Evolutionary conservation across 1,140 invertebrate genomes (phyloP), one percentile per base, ranked within the genome.

Genomic region (Orius insidiosus): DNA sequence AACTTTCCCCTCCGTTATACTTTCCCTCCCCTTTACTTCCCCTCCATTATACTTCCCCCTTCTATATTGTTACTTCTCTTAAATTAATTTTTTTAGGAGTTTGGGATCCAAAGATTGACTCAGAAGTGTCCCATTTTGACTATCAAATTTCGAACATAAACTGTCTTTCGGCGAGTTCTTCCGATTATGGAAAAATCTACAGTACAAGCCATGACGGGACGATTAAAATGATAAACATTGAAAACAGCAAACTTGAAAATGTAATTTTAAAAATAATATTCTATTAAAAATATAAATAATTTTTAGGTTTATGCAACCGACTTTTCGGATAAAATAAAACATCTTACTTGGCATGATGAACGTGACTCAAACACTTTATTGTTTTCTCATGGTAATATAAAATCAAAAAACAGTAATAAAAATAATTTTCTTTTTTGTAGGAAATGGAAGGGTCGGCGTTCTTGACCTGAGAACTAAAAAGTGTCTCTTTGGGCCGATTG

Each of bases 171-270:
- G 54, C 54, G 16, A 46, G 49, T 35, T 8, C 36, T 5, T 51
- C 45, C 19, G 47, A 54, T 48, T 18, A 34, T 14, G 16, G 15
- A 0, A 52, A 54, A 32, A 43, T 57, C 10, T 54, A 48, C 37
- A 48, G 53, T n/a, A 57, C 56, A 18, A 54, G 54, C 15, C 49
- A 54, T 32, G 55, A 56, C 46, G 55, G 55, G 4, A 49, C 48
- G 34, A 19, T 13, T 1, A 11, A 31, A 39, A 42, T 31, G 14
- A 16, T 13, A 8, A 31, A 11, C 3, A 15, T 14, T 6, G 8
- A 39, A 15, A 15, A 5, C 24, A 7, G 7, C 3, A 24, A 24
- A 24, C 3, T 24, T 24, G 24, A 24, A 24, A 24, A 24, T 30
- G 46, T 41, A 19, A 42, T 5, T 4, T 38, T 4, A 32, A 19